Base-by-base conservation (phyloP, 2,888 invertebrate genomes). In the Amphipyra tragopoginis region DNA sequence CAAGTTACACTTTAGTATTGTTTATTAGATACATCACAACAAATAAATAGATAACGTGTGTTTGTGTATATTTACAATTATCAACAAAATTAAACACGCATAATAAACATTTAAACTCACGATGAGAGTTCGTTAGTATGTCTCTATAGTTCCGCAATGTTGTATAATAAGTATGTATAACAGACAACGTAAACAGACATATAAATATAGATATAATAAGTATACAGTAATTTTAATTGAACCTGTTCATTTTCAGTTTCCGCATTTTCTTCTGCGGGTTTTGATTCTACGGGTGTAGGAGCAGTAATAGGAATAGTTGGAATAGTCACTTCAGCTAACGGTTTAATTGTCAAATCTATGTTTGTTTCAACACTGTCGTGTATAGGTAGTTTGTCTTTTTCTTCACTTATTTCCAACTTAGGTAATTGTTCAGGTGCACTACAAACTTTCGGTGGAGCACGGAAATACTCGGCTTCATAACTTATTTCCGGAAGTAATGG, bases 201-300 rank as follows among this genome's bases (percentile, higher is more conserved):
- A 86, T 88, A 91, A 78, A 92, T 86, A 88, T 84, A 90, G 68
- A 90, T 80, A 89, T 92, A 92, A 82, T 88, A 90, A 89, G 85
- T 87, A 86, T 87, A 92, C 86, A 92, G 85, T 91, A 90, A 91
- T 88, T 91, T 92, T 84, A 90, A 85, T 87, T 91, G 85, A 86
- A 93, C 93, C 94, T 93, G 90, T 84, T 91, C 85, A 75, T 86
- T 80, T 75, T 88, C 83, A 81, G 79, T 83, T 80, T 72, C 82
- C 62, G 73, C 73, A 69, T 82, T 77, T 63, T 88, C 89, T 85
- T 87, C 88, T 58, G 79, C 68, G 55, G 69, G 69, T 57, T 83
- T 80, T 69, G 68, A 64, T 70, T 72, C 68, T 68, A 72, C 54
- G 51, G 76, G 54, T 62, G 54, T 58, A 55, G 50, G 15, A 69